A percentile compares a stretch with the other conserved stretches of the same genome.
phyloP scores from a whole-genome alignment of 1,140 invertebrate species.

The Lordiphosa mommai region DNA sequence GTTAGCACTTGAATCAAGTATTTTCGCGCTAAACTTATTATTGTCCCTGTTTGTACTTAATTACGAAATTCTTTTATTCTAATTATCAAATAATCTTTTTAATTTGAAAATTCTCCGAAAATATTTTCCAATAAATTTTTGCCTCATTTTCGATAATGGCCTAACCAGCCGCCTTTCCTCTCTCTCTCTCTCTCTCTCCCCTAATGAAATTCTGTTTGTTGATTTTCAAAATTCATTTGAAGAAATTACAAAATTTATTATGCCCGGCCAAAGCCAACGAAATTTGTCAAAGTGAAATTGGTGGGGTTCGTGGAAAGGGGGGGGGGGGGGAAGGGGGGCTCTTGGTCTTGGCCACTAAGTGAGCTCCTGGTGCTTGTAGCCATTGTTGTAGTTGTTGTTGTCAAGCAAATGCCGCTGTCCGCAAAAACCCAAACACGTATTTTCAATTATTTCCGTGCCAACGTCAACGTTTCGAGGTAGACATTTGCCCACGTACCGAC shows the following conservation, averaged over 20 bases:
- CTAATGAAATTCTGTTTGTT: slow-evolving; percentile 19
- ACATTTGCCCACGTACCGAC: slow-evolving; percentile 15
- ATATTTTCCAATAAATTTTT: slow-evolving; percentile 39
- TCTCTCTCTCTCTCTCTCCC: not conserved
- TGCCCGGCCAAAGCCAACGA: slow-evolving; percentile 48
- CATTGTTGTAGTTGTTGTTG: slow-evolving; percentile 35
- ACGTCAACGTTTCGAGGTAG: slow-evolving; percentile 58
- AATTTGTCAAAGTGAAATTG: slow-evolving; percentile 62
- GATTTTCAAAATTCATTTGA: slow-evolving; percentile 67
- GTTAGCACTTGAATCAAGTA: too few species aligned
- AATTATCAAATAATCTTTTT: too few species aligned
- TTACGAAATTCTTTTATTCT: too few species aligned
- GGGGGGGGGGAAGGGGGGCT: not conserved
- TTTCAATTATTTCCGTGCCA: slow-evolving; percentile 78
- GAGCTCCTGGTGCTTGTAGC: slow-evolving; percentile 5
- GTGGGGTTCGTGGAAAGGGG: not conserved
- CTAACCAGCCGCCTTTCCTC: not conserved
- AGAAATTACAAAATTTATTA: slow-evolving; percentile 73
- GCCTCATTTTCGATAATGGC: slow-evolving; percentile 42
- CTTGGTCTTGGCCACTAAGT: slow-evolving; percentile 16
- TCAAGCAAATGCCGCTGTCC: slow-evolving; percentile 61
- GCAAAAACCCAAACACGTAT: slow-evolving; percentile 77
- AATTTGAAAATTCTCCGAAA: too few species aligned
- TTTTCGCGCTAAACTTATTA: too few species aligned
- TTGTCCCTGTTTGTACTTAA: too few species aligned